Evolutionary conservation across 2,888 invertebrate species (phyloP), one percentile per base, ranked within the genome.

Genomic region (Ferdinandea cuprea): DNA sequence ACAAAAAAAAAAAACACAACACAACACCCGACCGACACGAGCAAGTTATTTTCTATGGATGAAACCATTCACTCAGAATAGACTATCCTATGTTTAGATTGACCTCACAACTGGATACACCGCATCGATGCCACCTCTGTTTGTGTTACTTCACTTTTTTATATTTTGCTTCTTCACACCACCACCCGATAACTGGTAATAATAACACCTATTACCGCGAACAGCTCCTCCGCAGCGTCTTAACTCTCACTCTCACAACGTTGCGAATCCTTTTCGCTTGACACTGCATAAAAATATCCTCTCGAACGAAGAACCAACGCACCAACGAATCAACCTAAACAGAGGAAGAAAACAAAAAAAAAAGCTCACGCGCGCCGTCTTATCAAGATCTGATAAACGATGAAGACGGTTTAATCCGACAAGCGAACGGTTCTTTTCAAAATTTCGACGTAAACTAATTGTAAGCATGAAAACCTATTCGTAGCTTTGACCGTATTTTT

Each of bases 381-480:
- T 83, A 77, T 83, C 72, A 81, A 35, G 37, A 71, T 50, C 44
- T 83, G 81, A 83, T 83, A 83, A 83, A 79, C 77, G 42, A 54
- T 56, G 61, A 72, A 71, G 66, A 83, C 71, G 71, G 58, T 61
- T 72, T 66, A 72, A 61, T 83, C 81, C 81, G 81, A 77, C 77
- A 83, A 72, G 35, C 81, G 77, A 83, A 77, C 81, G 71, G 54
- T 56, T 54, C 77, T 83, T 83, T 77, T 83, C 77, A 83, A 72
- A 83, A 83, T 56, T 66, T 77, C 81, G 77, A 77, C 77, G 66
- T 72, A 77, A 83, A 83, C 81, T 83, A 83, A 83, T 83, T 59
- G 72, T 54, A 11, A 37, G 40, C 48, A 58, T 74, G 28, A 15
- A 73, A 61, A 72, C 52, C 40, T 37, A n/a, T 56, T 54, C 40